phyloP scores from a whole-genome alignment of 2,888 invertebrate species.

The Stictocephala bisonia region DNA sequence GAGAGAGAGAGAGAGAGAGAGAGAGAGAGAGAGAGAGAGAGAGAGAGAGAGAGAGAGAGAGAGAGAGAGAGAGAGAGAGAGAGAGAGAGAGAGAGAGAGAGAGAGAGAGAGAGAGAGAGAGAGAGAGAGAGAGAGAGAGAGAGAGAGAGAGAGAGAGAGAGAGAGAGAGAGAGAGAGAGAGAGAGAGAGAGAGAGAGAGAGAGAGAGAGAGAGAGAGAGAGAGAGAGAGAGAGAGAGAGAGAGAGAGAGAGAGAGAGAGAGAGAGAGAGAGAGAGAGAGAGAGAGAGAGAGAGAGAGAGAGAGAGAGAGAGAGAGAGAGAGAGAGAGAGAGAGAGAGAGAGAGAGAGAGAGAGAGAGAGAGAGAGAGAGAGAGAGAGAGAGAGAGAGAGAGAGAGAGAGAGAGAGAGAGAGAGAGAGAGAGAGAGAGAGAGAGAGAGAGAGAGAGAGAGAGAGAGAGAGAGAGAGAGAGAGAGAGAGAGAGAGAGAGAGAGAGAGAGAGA shows the following conservation, averaged over 20 bases:
- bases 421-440: constrained; percentile 18
- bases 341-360: constrained; percentile 42
- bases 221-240: neutral
- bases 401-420: constrained; percentile 39
- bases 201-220: constrained; percentile 40
- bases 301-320: constrained; percentile 44
- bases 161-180: constrained; percentile 49
- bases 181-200: constrained; percentile 50
- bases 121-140: constrained; percentile 45
- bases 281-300: neutral
- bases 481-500: neutral
- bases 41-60: constrained; percentile 52
- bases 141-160: constrained; percentile 31
- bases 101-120: constrained; percentile 30
- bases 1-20: constrained; percentile 46
- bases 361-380: constrained; percentile 27
- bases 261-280: constrained; percentile 49
- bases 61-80: constrained; percentile 4
- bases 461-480: neutral
- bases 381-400: constrained; percentile 31
- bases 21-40: constrained; percentile 52
- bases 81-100: constrained; percentile 12
- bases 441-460: neutral
- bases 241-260: neutral
- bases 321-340: constrained; percentile 42